phyloP scores from a whole-genome alignment of 2,888 invertebrate species.

The Ommatoiulus sabulosus region DNA sequence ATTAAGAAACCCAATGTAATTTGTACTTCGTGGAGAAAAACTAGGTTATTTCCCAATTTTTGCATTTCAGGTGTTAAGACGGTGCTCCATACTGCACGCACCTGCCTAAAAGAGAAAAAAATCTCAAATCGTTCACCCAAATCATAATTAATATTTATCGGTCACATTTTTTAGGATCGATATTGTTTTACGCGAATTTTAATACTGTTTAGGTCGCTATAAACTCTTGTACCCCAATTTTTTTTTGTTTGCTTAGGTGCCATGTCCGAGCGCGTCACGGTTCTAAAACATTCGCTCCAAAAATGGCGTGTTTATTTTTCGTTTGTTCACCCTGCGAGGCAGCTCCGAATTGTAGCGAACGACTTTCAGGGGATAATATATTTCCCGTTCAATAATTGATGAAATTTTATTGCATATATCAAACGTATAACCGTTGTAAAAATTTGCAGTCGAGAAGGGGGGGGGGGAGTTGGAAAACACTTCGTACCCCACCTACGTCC shows the following conservation, averaged over 20 bases:
- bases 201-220: neutral
- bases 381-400: slow-evolving; percentile 29
- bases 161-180: neutral
- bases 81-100: no score
- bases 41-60: no score
- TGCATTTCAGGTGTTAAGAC: no score
- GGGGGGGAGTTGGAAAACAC: neutral
- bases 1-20: no score
- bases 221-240: neutral
- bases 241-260: neutral
- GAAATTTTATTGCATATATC: slow-evolving; percentile 34
- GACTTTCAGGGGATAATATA: neutral
- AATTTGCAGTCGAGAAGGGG: neutral
- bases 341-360: neutral
- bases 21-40: no score
- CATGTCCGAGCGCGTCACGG: neutral
- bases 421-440: slow-evolving; percentile 35
- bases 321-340: neutral
- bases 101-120: neutral
- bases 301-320: neutral
- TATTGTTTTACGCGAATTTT: neutral
- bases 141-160: neutral
- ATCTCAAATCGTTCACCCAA: neutral
- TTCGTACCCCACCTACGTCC: neutral
- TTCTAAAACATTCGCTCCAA: neutral